Evolutionary conservation across 2,797 vertebrate genomes (phyloP).

Genomic region (Meriones psammophilus): DNA sequence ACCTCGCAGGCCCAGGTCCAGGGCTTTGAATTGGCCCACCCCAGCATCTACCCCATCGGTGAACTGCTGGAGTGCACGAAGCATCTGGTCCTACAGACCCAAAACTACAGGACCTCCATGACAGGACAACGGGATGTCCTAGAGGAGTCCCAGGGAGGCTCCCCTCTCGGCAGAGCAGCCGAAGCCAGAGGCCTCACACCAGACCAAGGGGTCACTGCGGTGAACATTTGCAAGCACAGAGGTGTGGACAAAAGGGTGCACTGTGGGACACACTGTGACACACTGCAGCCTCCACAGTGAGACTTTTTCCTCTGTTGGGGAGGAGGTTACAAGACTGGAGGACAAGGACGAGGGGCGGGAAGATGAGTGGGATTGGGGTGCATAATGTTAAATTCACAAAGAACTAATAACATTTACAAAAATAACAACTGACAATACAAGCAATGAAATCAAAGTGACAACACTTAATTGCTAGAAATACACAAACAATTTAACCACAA

Average conservation of each 20-base stretch:
- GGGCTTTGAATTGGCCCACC: background rate
- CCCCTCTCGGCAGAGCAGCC: background rate
- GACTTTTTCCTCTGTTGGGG: background rate
- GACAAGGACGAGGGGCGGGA: background rate
- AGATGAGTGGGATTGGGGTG: background rate
- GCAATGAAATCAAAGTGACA: constrained; percentile 5
- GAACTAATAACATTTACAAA: background rate
- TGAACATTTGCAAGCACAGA: background rate
- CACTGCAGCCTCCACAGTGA: background rate
- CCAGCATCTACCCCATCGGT: background rate
- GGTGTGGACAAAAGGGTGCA: background rate
- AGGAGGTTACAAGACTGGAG: background rate
- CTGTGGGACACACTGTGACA: background rate
- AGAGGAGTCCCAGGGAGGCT: background rate
- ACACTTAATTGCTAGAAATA: constrained; percentile 13
- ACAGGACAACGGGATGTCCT: background rate
- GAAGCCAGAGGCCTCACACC: background rate
- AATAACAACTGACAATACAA: background rate
- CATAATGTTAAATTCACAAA: background rate
- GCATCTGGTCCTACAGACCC: background rate
- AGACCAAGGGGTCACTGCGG: background rate
- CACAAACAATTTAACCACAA: background rate
- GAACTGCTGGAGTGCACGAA: background rate
- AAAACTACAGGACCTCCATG: background rate
- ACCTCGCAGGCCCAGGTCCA: background rate